Evolutionary conservation across 2,113 vertebrate species (phyloP).

Genomic region (Hippoglossus stenolepis): DNA sequence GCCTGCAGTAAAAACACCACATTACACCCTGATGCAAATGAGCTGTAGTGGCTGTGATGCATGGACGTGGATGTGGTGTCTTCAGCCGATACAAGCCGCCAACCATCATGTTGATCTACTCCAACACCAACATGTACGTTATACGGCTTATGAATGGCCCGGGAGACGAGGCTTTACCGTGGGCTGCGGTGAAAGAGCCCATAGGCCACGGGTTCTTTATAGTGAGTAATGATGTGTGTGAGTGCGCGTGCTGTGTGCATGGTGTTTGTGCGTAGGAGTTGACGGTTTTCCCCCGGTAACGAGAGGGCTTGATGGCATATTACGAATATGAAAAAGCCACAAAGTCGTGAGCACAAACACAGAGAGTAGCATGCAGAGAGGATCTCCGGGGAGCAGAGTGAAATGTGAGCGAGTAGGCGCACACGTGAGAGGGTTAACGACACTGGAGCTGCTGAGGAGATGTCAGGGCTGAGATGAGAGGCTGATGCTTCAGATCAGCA

Average conservation of each 20-base stretch:
- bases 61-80: slow-evolving; percentile 39
- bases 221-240: slow-evolving; percentile 39
- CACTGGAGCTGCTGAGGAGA: slow-evolving; percentile 30
- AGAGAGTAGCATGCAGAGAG: neutral
- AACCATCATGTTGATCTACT: slow-evolving; percentile 51
- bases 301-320: neutral
- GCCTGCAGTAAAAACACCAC: slow-evolving; percentile 33
- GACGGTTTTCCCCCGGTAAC: slow-evolving; percentile 28
- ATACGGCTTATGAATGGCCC: slow-evolving; percentile 52
- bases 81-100: slow-evolving; percentile 24
- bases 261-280: slow-evolving; percentile 1
- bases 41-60: slow-evolving; percentile 53
- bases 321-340: neutral
- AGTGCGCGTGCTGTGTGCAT: too few relatives aligned
- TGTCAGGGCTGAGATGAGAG: slow-evolving; percentile 37
- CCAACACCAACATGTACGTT: slow-evolving; percentile 36
- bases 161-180: slow-evolving; percentile 29
- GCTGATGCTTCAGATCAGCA: slow-evolving; percentile 57
- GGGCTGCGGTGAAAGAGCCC: slow-evolving; percentile 36
- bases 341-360: neutral
- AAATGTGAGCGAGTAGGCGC: slow-evolving; percentile 14
- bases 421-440: slow-evolving; percentile 9
- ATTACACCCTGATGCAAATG: slow-evolving; percentile 62
- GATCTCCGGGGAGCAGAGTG: neutral
- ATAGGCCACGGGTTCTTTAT: slow-evolving; percentile 27